Evolutionary conservation across 2,797 vertebrate genomes (phyloP).

Genomic region (Acrossocheilus wenchowensis): DNA sequence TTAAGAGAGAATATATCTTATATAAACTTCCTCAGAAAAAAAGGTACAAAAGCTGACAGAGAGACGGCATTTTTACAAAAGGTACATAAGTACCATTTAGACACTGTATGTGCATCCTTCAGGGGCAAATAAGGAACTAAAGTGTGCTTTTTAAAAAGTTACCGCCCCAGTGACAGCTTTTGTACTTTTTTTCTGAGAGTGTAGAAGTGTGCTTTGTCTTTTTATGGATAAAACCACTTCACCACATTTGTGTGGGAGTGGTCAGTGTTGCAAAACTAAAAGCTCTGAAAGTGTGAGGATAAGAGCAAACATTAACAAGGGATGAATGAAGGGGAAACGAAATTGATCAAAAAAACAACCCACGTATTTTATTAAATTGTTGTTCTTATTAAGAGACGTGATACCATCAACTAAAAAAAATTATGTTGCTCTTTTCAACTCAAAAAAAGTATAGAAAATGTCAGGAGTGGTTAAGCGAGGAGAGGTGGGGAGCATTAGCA

Average conservation of each 20-base stretch:
- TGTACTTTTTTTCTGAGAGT: background rate
- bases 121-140: background rate
- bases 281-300: background rate
- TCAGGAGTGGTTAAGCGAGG: background rate
- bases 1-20: background rate
- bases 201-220: background rate
- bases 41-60: background rate
- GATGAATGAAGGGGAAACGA: background rate
- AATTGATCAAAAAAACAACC: background rate
- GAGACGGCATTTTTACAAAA: background rate
- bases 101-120: background rate
- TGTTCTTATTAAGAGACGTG: background rate
- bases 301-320: background rate
- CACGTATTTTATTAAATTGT: background rate
- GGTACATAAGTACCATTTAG: background rate
- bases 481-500: background rate
- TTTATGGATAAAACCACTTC: background rate
- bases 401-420: background rate
- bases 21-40: background rate
- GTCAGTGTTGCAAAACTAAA: slow-evolving; percentile 9
- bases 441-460: background rate
- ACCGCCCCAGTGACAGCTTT: background rate
- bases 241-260: background rate
- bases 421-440: background rate
- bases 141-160: background rate